Base-by-base conservation (phyloP, 2,888 invertebrate genomes). In the Nebria salina region DNA sequence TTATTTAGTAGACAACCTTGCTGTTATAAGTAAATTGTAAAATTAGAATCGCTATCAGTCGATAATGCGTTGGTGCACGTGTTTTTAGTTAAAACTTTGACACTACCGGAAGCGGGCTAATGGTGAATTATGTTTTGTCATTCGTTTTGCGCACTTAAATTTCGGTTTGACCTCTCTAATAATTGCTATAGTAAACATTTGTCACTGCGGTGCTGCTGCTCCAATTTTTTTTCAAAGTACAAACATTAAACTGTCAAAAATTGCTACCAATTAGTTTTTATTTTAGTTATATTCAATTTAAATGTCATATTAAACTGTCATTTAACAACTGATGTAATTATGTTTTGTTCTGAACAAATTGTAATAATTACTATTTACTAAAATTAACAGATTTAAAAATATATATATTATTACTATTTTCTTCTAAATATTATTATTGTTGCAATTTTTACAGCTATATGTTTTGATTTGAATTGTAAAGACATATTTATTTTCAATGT, bases 31-130 rank as follows among this genome's bases (percentile, higher is more conserved):
- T 76, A 42, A 9, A 8, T 43, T 20, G n/a, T 43, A 65, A 65
- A 34, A 76, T 76, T 76, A 65, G 76, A 76, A 76, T 76, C 42
- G 66, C 68, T 76, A 76, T 76, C 76, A 68, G 68, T n/a, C 42
- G 76, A 76, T 76, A 76, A 76, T 66, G 54, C 34, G 34, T 34
- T 34, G 34, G 41, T 66, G 70, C 76, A 76, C 76, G 68, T 76
- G 76, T 76, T 76, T 70, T 54, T 75, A 2, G 66, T 26, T 26
- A 25, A 66, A 68, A 41, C 76, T 76, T 26, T 54, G 66, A 70
- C 70, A 15, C 70, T 5, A 66, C 76, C 76, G 76, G 76, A 76
- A 76, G n/a, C 41, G 76, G 70, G 68, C 68, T 76, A 76, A 76
- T 76, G 76, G 76, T 26, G 34, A 70, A 70, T 68, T n/a, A 65